Evolutionary conservation across 2,797 vertebrate species (phyloP), one percentile per base, ranked within the genome.

Genomic region (Cichlasoma orientale): DNA sequence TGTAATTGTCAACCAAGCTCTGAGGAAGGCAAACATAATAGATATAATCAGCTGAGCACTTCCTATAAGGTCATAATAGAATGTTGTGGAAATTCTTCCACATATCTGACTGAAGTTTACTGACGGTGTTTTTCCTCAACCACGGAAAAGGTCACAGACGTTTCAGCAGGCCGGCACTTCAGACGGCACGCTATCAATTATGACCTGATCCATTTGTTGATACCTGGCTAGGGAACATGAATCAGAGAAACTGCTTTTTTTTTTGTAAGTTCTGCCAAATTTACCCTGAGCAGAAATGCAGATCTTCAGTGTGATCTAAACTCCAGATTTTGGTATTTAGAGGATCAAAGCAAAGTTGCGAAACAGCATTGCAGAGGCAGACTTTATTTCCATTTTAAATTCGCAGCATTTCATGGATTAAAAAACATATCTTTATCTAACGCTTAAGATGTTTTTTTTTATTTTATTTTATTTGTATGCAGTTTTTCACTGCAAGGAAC

Each of bases 1-100:
- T 81, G 70, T 94, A 88, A 92, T 89, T 93, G 91, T 92, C 84
- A 87, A 88, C 86, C 75, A 10, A 86, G 83, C 83, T 86, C 75
- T 41, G 82, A 81, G 82, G 79, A 88, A 90, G 88, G 87, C 79
- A 90, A 91, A 91, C 83, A 90, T 85, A 87, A 91, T 81, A 84
- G 88, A 87, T 82, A 80, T 80, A 89, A 90, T 88, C 85, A 87
- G 85, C 68, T 52, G 57, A 80, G 86, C 72, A 81, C 83, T 78
- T 79, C 73, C 58, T 81, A 80, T 86, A 81, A 93, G 87, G 88
- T 92, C 89, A 87, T 70, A 66, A 78, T 71, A 47, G 79, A 87
- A 89, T 56, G 71, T 76, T 27, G 53, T 73, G 70, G 83, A 90
- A 87, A 80, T 83, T 82, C 77, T 78, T 86, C 77, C 81, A 73